Percentiles rank a stretch among this genome's conserved stretches.
Conservation (phyloP, 2,113 vertebrate genomes). For the Neolamprologus toae region DNA sequence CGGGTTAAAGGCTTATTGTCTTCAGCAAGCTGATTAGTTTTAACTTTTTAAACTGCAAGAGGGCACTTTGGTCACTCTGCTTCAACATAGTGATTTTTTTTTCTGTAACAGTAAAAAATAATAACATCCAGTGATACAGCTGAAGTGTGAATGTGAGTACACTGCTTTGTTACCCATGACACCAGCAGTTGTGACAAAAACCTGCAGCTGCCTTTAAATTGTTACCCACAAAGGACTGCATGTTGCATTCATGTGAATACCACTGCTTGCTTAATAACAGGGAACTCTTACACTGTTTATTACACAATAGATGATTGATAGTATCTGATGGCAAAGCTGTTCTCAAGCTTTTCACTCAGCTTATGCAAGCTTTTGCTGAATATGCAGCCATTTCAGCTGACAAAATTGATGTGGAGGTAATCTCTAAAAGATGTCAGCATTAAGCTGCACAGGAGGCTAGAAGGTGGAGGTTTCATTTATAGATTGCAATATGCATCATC, state of each 20-base stretch:
- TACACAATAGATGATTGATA: not conserved
- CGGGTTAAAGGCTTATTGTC: slow-evolving; percentile 55
- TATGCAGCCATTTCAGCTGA: not conserved
- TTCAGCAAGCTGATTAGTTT: slow-evolving; percentile 53
- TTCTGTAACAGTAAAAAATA: not conserved
- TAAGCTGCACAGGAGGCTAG: not conserved
- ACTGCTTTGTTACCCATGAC: not conserved
- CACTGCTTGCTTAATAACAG: not conserved
- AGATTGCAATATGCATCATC: not conserved
- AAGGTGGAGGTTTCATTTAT: not conserved
- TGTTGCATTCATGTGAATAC: not conserved
- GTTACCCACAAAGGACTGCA: not conserved
- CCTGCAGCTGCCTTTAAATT: not conserved
- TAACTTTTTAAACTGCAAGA: slow-evolving; percentile 41
- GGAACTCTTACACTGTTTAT: not conserved
- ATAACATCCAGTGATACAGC: not conserved
- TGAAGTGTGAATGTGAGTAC: not conserved
- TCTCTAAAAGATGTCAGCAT: not conserved
- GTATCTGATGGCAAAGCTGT: not conserved
- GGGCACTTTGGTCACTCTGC: not conserved
- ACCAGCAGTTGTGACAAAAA: not conserved
- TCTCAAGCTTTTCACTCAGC: not conserved
- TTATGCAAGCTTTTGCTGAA: not conserved
- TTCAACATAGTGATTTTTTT: not conserved
- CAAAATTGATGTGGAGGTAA: slow-evolving; percentile 2